Base-by-base conservation (phyloP, 2,888 invertebrate species). In the Blastobasis lacticolella region DNA sequence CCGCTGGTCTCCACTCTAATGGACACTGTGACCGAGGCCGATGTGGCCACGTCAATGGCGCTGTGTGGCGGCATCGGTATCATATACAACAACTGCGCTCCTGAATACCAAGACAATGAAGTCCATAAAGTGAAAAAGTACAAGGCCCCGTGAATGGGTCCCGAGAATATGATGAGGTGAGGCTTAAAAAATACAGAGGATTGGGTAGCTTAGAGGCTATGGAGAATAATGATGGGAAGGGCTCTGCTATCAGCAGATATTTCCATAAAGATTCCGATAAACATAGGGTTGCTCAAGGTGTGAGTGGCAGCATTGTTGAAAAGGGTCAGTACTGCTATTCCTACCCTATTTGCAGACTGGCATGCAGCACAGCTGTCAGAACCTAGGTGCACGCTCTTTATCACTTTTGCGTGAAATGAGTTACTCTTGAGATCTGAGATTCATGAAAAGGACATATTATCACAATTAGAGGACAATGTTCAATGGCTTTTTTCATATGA, bases 151-250 rank as follows among this genome's bases (percentile, higher is more conserved):
- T 97, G 0, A 99, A 99, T 87, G 97, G 99, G 23, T 99, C 99
- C 0, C 99, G 99, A 7, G 98, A 99, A 80, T 99, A 99, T 75
- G 98, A 99, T 81, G 99, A 99, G 54, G 98, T 99, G 0, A 91
- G 99, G 49, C 88, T 99, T 51, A 99, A 99, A 87, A 99, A 99
- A 76, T 99, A 99, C 77, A 92, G 99, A 64, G 99, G 99, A 37
- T 99, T 99, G 99, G 99, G 98, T 37, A 97, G 98, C 51, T 89
- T 99, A 58, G 99, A 99, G 82, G 99, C 99, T 4, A 99, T 99
- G 99, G 96, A 98, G 73, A 92, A 95, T 49, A 94, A 94, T 71
- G 95, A 96, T 78, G 94, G 95, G 0, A 93, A 93, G 66, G 95
- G 95, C 5, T 73, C 87, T 53, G 96, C 96, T 0, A 95, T 95